Base-by-base conservation (phyloP, 2,113 vertebrate species). In the Oenanthe oenanthe region DNA sequence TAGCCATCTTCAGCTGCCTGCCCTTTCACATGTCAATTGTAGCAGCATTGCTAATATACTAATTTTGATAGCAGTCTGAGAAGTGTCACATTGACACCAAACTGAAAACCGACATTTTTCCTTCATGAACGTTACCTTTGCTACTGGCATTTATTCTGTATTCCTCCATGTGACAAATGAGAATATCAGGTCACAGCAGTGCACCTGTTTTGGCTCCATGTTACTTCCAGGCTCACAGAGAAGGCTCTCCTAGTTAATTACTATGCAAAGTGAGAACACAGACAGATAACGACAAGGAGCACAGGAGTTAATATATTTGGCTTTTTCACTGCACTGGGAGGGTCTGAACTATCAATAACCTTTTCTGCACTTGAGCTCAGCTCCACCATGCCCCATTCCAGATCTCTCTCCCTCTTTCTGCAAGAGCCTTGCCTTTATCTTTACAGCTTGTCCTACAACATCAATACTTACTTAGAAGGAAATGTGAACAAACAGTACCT, bases 121-220 rank as follows among this genome's bases (percentile, higher is more conserved):
- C 94, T 96, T 96, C 89, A 83, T 88, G 88, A 98, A 94, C 25
- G 2, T 96, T 97, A 96, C 96, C 96, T 88, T 95, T 94, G 72
- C 96, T 88, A 85, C 93, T 98, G 97, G 97, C 97, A 98, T 98
- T 98, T 98, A 97, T 92, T 97, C 91, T 93, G 83, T 88, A 9
- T 94, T 95, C 56, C 67, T 97, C 89, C 87, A 68, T 56, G 80
- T 79, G 91, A 96, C 94, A 96, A 96, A 95, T 63, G 81, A 98
- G 97, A 98, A 98, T 97, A 94, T 97, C 97, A 97, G 96, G 97
- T 97, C 97, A 97, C 92, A 92, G 95, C 95, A 92, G 92, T 57
- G 43, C 13, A 3, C 86, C 94, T 95, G 85, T 56, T 97, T 97
- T 90, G 79, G 71, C 88, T 97, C 68, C 75, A 91, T 77, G 73